Evolutionary conservation across 2,797 vertebrate genomes (phyloP).

Genomic region (Natrix natrix): DNA sequence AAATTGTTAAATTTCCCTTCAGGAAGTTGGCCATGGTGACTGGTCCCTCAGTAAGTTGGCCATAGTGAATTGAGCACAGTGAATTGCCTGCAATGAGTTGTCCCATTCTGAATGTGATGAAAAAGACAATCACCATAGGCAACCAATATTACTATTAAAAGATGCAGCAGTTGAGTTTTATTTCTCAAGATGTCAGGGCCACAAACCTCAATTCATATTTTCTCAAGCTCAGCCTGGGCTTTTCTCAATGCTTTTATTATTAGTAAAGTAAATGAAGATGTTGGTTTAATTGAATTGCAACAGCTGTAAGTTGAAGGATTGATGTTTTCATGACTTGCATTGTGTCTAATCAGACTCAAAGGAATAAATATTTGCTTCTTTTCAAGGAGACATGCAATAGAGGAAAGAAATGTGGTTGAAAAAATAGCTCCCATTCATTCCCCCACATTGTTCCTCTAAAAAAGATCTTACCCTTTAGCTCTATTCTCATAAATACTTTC

Average conservation of each 20-base stretch:
- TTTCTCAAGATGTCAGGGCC: not conserved
- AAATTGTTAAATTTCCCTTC: no score
- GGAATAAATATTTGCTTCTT: constrained; percentile 6
- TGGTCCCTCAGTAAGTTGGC: not conserved
- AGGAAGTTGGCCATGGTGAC: no score
- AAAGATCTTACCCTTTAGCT: constrained; percentile 3
- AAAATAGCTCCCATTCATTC: not conserved
- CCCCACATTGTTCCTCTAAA: not conserved
- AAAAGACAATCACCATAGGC: not conserved
- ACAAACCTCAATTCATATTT: not conserved
- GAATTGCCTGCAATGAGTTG: not conserved
- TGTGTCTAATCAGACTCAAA: not conserved
- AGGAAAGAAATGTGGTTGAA: constrained; percentile 5
- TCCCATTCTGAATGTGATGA: not conserved
- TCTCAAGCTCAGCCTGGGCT: not conserved
- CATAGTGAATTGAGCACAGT: not conserved
- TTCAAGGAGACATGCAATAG: not conserved
- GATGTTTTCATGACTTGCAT: not conserved
- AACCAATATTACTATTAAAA: not conserved
- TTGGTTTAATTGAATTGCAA: not conserved
- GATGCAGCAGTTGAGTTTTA: not conserved
- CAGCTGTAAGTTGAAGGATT: not conserved
- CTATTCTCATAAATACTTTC: constrained; percentile 11
- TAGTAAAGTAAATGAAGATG: not conserved
- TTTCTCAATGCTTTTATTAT: not conserved